phyloP scores from a whole-genome alignment of 2,888 invertebrate genomes.

The Trichopoda pennipes region DNA sequence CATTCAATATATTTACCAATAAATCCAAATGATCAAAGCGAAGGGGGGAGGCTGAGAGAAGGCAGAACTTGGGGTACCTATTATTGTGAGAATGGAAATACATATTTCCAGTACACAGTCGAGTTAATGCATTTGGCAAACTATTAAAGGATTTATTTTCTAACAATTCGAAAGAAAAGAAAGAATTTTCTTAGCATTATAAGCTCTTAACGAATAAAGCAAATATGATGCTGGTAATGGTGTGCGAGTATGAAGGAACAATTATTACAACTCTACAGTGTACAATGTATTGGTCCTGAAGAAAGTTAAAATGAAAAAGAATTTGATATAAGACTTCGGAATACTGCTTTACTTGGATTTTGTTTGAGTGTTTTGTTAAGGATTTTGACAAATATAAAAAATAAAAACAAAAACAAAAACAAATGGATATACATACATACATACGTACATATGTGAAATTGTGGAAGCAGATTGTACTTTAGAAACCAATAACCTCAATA shows the following conservation, averaged over 20 bases:
- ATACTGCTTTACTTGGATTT: background rate
- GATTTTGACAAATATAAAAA: background rate
- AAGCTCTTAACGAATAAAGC: constrained; percentile 64
- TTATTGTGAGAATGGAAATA: constrained; percentile 42
- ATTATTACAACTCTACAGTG: constrained; percentile 9
- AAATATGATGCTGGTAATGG: constrained; percentile 1
- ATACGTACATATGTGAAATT: background rate
- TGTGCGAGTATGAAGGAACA: background rate
- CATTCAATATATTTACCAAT: constrained; percentile 52
- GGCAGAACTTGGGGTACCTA: constrained; percentile 45
- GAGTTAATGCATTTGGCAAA: constrained; percentile 67
- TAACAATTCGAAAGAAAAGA: constrained; percentile 37
- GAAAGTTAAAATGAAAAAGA: background rate
- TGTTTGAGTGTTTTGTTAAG: constrained; percentile 8
- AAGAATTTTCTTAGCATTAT: constrained; percentile 60
- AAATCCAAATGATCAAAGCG: constrained; percentile 18
- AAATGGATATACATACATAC: no score
- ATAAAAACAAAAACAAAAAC: background rate
- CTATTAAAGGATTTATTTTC: constrained; percentile 66
- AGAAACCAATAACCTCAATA: constrained; percentile 65
- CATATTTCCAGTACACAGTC: constrained; percentile 43
- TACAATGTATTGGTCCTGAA: background rate
- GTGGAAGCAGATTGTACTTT: constrained; percentile 40
- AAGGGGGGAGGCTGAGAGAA: background rate
- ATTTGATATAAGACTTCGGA: background rate